These are phyloP conservation scores for Rhagoletis pomonella DNA, from an alignment of 1,140 invertebrate genomes.

Conservation along the genomic window DNA sequence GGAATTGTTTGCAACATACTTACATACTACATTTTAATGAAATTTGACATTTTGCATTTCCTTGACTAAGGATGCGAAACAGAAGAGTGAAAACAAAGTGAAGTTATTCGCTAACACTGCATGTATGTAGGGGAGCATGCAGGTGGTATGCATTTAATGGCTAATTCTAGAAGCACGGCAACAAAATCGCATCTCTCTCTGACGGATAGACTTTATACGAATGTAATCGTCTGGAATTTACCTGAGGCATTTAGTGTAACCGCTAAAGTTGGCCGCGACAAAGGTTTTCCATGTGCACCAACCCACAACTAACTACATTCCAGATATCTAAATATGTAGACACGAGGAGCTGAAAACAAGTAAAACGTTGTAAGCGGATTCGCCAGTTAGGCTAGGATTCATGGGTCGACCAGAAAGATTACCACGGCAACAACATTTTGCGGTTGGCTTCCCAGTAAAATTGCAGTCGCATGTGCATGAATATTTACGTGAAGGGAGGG, in stretches of 20 bases:
- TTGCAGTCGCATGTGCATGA: not conserved
- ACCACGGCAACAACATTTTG: not conserved
- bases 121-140: not conserved
- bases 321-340: not conserved
- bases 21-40: not conserved
- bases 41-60: not conserved
- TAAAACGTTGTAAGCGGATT: not conserved
- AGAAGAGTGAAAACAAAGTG: not conserved
- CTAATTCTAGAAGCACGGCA: not conserved
- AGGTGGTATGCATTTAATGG: not conserved
- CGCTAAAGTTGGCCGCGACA: slow-evolving; percentile 32
- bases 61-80: not conserved
- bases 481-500: not conserved
- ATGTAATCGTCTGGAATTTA: slow-evolving; percentile 19
- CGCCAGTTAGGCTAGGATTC: not conserved
- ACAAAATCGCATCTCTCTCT: not conserved
- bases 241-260: not conserved
- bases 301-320: not conserved
- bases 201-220: not conserved
- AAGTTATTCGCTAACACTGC: not conserved
- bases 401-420: not conserved
- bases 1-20: not conserved
- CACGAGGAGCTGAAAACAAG: not conserved
- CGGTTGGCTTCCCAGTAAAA: not conserved
- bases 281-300: not conserved